Conservation (phyloP, 2,888 invertebrate genomes). For the Nomada flava region DNA sequence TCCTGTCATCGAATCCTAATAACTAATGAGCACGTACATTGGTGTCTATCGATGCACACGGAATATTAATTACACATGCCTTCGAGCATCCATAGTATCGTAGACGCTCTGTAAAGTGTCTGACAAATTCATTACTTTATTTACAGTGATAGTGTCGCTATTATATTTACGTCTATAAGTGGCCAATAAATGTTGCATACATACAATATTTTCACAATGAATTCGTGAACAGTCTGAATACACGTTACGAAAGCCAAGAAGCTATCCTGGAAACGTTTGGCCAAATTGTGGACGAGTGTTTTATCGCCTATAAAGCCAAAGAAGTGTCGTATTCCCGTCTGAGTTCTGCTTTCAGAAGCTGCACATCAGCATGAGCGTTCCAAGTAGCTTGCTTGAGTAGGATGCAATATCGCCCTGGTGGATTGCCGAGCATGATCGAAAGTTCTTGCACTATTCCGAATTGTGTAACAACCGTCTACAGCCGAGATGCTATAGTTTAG, state of each 20-base stretch:
- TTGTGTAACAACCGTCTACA: slow-evolving; percentile 55
- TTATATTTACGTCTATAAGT: too few relatives aligned
- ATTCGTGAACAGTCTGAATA: not conserved
- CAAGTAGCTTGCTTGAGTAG: slow-evolving; percentile 16
- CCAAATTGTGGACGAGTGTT: slow-evolving; percentile 15
- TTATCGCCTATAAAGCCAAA: slow-evolving; percentile 26
- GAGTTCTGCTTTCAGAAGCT: slow-evolving; percentile 39
- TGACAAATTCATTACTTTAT: not conserved
- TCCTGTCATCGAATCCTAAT: too few relatives aligned
- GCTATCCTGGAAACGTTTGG: slow-evolving; percentile 5
- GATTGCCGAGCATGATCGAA: slow-evolving; percentile 53
- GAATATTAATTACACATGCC: too few relatives aligned
- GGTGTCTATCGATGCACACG: too few relatives aligned
- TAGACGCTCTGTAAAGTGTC: too few relatives aligned
- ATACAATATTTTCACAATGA: not conserved
- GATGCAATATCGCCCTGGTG: slow-evolving; percentile 22
- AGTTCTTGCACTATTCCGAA: slow-evolving; percentile 53
- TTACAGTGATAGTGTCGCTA: too few relatives aligned
- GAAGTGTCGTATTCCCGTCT: slow-evolving; percentile 22
- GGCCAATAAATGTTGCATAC: too few relatives aligned
- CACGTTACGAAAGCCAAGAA: not conserved
- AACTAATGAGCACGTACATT: too few relatives aligned
- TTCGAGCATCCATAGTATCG: too few relatives aligned
- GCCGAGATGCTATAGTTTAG: slow-evolving; percentile 43
- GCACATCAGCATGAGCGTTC: slow-evolving; percentile 31